Evolutionary conservation across 2,113 vertebrate species (phyloP), one percentile per base, ranked within the genome.

Genomic region (Noctilio leporinus): DNA sequence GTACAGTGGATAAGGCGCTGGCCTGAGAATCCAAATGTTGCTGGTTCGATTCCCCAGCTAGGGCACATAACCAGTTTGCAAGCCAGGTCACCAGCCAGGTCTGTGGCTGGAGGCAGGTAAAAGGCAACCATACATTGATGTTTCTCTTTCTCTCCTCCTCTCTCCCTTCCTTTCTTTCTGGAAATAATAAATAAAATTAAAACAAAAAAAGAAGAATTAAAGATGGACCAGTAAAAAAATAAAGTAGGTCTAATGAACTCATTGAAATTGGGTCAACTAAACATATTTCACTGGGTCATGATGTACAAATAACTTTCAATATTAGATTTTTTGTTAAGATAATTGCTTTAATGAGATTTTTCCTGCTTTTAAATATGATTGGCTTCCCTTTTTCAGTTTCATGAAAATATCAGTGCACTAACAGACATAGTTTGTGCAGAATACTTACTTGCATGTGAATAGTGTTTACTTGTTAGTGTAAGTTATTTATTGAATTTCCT

Each of bases 161-260:
- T n/a, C n/a, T n/a, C n/a, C n/a, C n/a, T n/a, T n/a, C n/a, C n/a
- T n/a, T n/a, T n/a, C n/a, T n/a, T n/a, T n/a, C n/a, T n/a, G n/a
- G n/a, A n/a, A n/a, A n/a, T n/a, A n/a, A n/a, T n/a, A n/a, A n/a
- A n/a, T n/a, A n/a, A n/a, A n/a, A n/a, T n/a, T n/a, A n/a, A n/a
- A n/a, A n/a, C n/a, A n/a, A n/a, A n/a, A 82, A 94, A 92, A 81
- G 80, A 69, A 96, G 40, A 5, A 91, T 26, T 84, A 69, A 96
- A 45, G 7, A 91, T 26, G 10, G 28, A 24, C 8, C 0, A n/a
- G 15, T 22, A 65, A 64, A 87, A 82, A 73, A 62, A 77, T 62
- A 45, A 17, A 73, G 1, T 69, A 14, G 19, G 51, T 85, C 7
- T 3, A n/a, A 38, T 93, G 10, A 93, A 26, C n/a, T 93, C 30